Base-by-base conservation (phyloP, 2,888 invertebrate genomes). In the Danaus chrysippus region DNA sequence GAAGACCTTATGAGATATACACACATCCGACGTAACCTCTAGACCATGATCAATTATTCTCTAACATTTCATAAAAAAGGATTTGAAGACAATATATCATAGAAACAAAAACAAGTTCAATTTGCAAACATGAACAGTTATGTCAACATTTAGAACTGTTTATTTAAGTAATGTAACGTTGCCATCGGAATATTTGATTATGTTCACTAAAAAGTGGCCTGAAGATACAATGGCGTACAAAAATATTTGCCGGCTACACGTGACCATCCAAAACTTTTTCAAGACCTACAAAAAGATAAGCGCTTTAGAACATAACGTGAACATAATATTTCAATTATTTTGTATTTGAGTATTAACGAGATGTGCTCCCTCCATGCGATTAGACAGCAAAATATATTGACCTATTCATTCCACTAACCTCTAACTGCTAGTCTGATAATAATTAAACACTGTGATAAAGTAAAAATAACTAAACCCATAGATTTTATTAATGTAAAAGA, bases 1-100 rank as follows among this genome's bases (percentile, higher is more conserved):
- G 62, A 68, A 66, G 61, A 65, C 64, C 66, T 64, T 61, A 63
- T 19, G 56, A 57, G 54, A 66, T 53, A 46, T 56, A 46, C 41
- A 52, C 42, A 58, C 61, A 55, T 63, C 58, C 63, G 67, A 58
- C 59, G 58, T 63, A 65, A 56, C 63, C 61, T 57, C 55, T 57
- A 56, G 60, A 67, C 56, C 63, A 58, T 62, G 59, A 56, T 63
- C 59, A 58, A 64, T 62, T 61, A 61, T 56, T 58, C 56, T 58
- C 58, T 43, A 19, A 66, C 49, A 49, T 59, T 58, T 55, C 53
- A 46, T 42, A 64, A 9, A 10, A n/a, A 10, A 61, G 61, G 15
- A 23, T 43, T 19, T 15, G 43, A 44, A 46, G 52, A 49, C 11
- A 42, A 41, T 56, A 17, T n/a, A 17, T 13, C n/a, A 13, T 46